A percentile compares a stretch with the other conserved stretches of the same genome.
Evolutionary conservation across 1,140 invertebrate genomes (phyloP).

Genomic region (Diachasma alloeum): DNA sequence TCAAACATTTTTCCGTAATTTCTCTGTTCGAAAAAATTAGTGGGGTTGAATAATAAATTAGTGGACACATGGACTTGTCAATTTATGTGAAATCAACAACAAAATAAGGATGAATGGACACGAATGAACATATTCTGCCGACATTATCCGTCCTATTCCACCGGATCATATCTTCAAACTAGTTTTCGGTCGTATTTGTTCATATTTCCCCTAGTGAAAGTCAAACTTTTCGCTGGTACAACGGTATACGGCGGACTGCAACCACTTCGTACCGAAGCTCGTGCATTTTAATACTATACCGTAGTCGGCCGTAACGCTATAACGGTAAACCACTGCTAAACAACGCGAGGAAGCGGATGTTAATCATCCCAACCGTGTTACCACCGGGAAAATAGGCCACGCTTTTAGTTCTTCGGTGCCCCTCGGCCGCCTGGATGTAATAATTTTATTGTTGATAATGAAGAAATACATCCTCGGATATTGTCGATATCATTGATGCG

Average conservation of each 20-base stretch:
- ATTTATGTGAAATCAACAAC: no score
- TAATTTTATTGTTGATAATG: constrained; percentile 34
- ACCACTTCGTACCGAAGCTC: background rate
- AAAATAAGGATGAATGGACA: no score
- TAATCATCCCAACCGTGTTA: constrained; percentile 37
- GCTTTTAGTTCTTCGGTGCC: constrained; percentile 27
- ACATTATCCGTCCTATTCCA: background rate
- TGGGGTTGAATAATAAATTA: no score
- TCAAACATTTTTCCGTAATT: no score
- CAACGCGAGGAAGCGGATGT: constrained; percentile 31
- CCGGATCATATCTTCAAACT: constrained; percentile 21
- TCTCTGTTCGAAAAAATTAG: no score
- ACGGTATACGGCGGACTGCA: background rate
- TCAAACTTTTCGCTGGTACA: constrained; percentile 12
- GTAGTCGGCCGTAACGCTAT: constrained; percentile 19
- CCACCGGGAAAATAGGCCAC: constrained; percentile 35
- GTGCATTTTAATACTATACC: constrained; percentile 39
- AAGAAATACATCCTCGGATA: background rate
- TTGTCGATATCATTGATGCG: background rate
- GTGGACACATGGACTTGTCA: no score
- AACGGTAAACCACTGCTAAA: constrained; percentile 35
- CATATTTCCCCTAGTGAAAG: background rate
- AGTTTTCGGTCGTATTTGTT: background rate
- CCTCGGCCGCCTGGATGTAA: constrained; percentile 15
- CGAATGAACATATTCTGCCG: background rate